Conservation (phyloP, 2,797 vertebrate species). For the Alca torda region DNA sequence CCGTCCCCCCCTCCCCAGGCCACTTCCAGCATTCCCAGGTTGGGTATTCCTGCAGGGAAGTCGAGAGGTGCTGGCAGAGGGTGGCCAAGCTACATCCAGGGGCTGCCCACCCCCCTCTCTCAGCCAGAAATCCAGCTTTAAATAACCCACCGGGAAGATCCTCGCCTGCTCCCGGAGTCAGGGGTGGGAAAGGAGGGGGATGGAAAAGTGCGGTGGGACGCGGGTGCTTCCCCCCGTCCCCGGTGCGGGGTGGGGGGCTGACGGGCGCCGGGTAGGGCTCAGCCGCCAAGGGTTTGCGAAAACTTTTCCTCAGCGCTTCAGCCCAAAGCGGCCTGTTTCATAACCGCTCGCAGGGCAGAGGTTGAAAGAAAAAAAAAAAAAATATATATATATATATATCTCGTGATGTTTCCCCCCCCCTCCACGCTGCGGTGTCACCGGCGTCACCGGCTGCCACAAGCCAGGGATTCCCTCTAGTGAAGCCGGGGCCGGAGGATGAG, state of each 20-base stretch:
- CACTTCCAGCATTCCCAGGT: neutral
- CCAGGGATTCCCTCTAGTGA: neutral
- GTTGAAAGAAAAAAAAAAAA: fast-evolving
- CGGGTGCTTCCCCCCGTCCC: no score
- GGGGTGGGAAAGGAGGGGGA: neutral
- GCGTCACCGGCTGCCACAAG: neutral
- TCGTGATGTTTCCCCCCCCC: neutral
- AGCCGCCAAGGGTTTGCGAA: neutral
- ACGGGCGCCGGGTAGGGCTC: neutral
- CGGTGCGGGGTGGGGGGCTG: neutral
- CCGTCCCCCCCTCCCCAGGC: no score
- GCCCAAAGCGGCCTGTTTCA: fast-evolving
- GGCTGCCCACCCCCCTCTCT: neutral
- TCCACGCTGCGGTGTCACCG: fast-evolving
- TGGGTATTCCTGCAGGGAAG: neutral
- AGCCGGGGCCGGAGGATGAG: fast-evolving
- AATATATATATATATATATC: no score
- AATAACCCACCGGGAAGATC: neutral
- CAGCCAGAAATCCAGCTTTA: neutral
- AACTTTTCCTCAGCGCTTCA: fast-evolving
- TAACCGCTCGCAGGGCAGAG: neutral
- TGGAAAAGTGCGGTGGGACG: neutral
- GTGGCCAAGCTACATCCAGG: neutral
- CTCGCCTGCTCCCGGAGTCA: neutral
- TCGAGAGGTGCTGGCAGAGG: fast-evolving